Base-by-base conservation (phyloP, 35 echinoderm and acorn worm species). In the Nesometra sesokonis region DNA sequence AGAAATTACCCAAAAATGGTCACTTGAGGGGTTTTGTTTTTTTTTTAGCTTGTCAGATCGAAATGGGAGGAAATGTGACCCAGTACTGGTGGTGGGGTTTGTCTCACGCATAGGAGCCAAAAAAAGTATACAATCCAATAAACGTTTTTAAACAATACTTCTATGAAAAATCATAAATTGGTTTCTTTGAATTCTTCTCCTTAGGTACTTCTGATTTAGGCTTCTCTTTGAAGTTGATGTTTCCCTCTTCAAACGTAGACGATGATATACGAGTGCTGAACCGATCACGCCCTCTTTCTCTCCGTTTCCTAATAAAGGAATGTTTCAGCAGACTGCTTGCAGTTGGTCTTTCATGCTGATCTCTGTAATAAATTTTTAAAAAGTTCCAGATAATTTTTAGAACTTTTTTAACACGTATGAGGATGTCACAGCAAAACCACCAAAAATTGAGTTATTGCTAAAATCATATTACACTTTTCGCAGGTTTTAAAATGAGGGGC, bases 201-300 rank as follows among this genome's bases (percentile, higher is more conserved):
- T 4, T 85, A 13, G 85, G 38, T 17, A 88, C 94, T 46, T 88
- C 85, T n/a, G 82, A 47, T 23, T 82, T 91, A 5, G 91, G 91
- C 39, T 97, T 91, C 46, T 97, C 94, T 67, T 89, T 93, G 86
- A 97, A 97, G 33, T 46, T 88, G 82, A 97, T 97, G 81, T 88
- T 77, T 0, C 91, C 89, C 5, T 93, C 94, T 35, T 97, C 94
- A 39, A 97, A 76, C 27, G 86, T 88, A 23, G 94, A 88, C 4
- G 88, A 89, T 5, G 94, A 97, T 32, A 87, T 83, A 19, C 89
- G 40, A 1, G 86, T 95, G 38, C 82, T 36, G 0, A 87, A 87
- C 23, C 86, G 81, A 23, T 88, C 89, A 0, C 77, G 78, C 29
- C 88, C 77, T 46, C 90, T 35, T 32, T 90, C 93, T 40, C 40